Base-by-base conservation (phyloP, 2,113 vertebrate species). In the Chinchilla lanigera region DNA sequence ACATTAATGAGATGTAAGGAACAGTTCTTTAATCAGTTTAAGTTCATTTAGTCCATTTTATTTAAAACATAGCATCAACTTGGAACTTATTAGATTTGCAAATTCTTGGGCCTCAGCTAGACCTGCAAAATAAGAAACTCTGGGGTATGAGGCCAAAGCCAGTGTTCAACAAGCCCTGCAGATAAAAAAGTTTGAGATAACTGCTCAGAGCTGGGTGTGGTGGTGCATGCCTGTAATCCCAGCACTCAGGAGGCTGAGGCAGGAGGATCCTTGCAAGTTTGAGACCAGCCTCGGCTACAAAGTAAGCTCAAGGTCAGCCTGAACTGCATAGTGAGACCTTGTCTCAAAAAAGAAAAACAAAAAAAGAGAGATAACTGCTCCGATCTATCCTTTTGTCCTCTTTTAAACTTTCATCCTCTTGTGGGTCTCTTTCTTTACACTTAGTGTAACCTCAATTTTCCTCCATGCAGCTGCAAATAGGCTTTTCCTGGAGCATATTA, bases 1-100 rank as follows among this genome's bases (percentile, higher is more conserved):
- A 38, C 91, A 67, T 90, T 87, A 52, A 50, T 81, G 35, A 92
- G 44, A 8, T 82, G 84, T 96, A 63, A 80, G 65, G 91, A 93
- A 78, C 0, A 83, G 17, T 82, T 82, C 47, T 92, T 86, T 90
- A 95, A 77, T 95, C 17, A 20, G 54, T 81, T 92, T 86, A 73
- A 61, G 41, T 89, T 75, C 86, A 77, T 54, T 75, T 44, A 94
- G 22, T 47, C 20, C 12, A 90, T 84, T 88, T 60, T 30, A 19
- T 84, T 89, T 56, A 93, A 89, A 95, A 87, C 58, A 20, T 24
- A 87, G 3, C 6, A 90, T 61, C 82, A 95, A 56, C 52, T 69
- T 90, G 63, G 38, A 89, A 54, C 10, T 71, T 86, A 14, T 85
- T 86, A 63, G 60, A 78, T 44, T 12, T 95, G 19, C 11, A 81